Base-by-base conservation (phyloP, 2,888 invertebrate genomes). In the Aphidoletes aphidimyza region DNA sequence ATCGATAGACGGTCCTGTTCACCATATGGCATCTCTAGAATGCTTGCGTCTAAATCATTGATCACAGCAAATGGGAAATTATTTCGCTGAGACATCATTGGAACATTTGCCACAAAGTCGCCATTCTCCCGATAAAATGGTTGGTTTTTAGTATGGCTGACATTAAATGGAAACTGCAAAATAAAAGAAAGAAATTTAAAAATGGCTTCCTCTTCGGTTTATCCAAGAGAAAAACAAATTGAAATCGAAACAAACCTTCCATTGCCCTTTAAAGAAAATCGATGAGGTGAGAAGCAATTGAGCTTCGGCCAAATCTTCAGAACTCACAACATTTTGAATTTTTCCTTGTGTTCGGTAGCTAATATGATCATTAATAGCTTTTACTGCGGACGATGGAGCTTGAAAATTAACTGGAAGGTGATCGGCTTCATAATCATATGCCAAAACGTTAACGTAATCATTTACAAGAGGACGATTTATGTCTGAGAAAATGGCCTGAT, bases 41-140 rank as follows among this genome's bases (percentile, higher is more conserved):
- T 92, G 86, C 92, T 91, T 0, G 93, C 92, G 81, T 92, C 91
- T 84, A 95, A 88, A 0, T 90, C 88, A 39, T 91, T 89, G 26
- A 93, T 90, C 85, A 91, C 91, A 0, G 92, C 91, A 87, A 91
- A 94, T 0, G 92, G 91, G 84, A 93, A 93, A 59, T 90, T 88
- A 0, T 91, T 92, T 86, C 91, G 91, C 86, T 93, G 93, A 86
- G 91, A 92, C 95, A 96, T 96, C 95, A 96, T 95, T 85, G 93
- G 92, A 0, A 95, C 94, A 86, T 90, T 88, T 0, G 93, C 92
- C 17, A 91, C 87, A 19, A 89, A 87, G 9, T 89, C 87, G 78
- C 91, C 91, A 36, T 91, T 88, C 86, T 93, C 94, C 86, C 93
- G 91, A 86, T 91, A 92, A 87, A 94, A 94, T 0, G 91, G 89